Conservation (phyloP, 2,888 invertebrate genomes). For the Andrena camellia region DNA sequence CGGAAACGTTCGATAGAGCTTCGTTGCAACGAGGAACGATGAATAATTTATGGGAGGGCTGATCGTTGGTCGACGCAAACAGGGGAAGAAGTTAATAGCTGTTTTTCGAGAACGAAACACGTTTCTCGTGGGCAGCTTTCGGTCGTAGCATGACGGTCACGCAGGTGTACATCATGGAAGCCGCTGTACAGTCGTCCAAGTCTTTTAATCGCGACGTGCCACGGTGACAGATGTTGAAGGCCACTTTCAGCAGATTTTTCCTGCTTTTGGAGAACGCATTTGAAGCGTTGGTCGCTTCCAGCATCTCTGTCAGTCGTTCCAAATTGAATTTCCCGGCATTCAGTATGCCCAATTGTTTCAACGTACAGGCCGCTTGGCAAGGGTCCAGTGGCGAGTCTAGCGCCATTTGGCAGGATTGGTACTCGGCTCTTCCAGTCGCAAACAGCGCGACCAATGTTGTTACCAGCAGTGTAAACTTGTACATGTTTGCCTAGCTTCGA, state of each 20-base stretch:
- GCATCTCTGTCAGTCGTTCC: background rate
- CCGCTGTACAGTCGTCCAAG: background rate
- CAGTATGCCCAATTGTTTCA: conserved; percentile 9
- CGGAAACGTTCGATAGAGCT: background rate
- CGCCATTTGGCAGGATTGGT: background rate
- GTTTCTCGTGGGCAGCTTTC: background rate
- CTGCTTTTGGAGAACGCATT: background rate
- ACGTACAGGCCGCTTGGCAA: background rate
- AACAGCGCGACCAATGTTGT: background rate
- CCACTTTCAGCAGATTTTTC: background rate
- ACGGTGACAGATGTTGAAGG: background rate
- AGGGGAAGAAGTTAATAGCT: background rate
- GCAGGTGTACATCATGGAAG: background rate
- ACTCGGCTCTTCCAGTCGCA: background rate
- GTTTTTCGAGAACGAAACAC: background rate
- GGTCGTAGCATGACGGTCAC: background rate
- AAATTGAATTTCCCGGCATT: background rate
- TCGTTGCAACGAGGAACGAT: background rate
- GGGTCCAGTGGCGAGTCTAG: background rate
- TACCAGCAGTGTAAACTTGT: background rate
- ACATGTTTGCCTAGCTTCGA: background rate
- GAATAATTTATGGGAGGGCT: conserved; percentile 7
- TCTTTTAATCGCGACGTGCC: background rate
- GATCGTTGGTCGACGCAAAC: background rate
- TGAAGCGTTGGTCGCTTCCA: background rate